Percentiles rank a stretch among this genome's conserved stretches.
Evolutionary conservation across 2,888 invertebrate genomes (phyloP).

Genomic region (Choreutis nemorana): DNA sequence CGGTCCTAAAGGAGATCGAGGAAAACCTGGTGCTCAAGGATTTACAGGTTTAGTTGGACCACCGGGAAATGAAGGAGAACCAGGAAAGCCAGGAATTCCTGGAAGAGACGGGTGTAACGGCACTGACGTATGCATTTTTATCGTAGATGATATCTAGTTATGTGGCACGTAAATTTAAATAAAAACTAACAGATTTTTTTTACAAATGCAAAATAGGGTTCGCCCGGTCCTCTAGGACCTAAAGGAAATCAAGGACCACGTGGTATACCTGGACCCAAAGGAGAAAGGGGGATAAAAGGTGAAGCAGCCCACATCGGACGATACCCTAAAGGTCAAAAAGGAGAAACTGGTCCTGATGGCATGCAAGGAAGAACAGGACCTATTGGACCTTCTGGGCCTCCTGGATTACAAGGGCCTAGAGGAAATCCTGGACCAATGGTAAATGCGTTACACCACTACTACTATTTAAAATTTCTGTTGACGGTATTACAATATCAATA

Average conservation of each 20-base stretch:
- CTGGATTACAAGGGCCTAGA: constrained; percentile 66
- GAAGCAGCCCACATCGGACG: constrained; percentile 78
- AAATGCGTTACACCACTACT: too few species aligned
- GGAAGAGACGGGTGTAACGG: constrained; percentile 97
- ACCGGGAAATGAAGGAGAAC: constrained; percentile 73
- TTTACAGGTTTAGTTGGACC: constrained; percentile 78
- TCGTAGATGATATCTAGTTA: neutral
- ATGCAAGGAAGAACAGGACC: constrained; percentile 71
- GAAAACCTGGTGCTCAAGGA: constrained; percentile 87
- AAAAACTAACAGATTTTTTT: neutral
- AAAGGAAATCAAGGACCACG: constrained; percentile 79
- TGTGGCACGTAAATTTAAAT: constrained; percentile 1
- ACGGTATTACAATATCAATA: too few species aligned
- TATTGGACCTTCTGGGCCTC: constrained; percentile 69
- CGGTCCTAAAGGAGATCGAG: constrained; percentile 86
- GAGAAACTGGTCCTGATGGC: constrained; percentile 83
- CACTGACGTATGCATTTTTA: constrained; percentile 76
- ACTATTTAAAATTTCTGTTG: constrained; percentile 4
- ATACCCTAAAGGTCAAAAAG: constrained; percentile 82
- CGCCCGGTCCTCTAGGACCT: constrained; percentile 74
- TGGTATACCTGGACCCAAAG: constrained; percentile 73
- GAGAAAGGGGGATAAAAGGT: constrained; percentile 80
- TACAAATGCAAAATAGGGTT: constrained; percentile 62
- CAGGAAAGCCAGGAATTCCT: constrained; percentile 79
- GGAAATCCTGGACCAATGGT: constrained; percentile 71